Base-by-base conservation (phyloP, 2,113 vertebrate species). In the Eurypyga helias region DNA sequence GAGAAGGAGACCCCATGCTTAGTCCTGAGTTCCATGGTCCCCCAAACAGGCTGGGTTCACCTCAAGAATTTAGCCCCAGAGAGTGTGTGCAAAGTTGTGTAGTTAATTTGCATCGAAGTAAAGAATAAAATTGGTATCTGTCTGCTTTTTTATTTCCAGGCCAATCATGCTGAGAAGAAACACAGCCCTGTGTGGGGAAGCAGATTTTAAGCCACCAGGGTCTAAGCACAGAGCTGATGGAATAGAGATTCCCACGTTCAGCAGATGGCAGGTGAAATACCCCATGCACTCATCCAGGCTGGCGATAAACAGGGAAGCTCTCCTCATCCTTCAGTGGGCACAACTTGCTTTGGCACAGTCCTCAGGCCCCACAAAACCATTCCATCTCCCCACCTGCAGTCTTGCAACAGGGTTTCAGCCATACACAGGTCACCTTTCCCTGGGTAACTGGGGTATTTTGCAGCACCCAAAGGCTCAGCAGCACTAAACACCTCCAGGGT, bases 41-140 rank as follows among this genome's bases (percentile, higher is more conserved):
- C 20, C 25, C 18, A 75, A 21, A 66, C 18, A 45, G 46, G 10
- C n/a, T 71, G 38, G 14, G 10, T 83, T 61, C 77, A 20, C 31
- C 18, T 34, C 2, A 2, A 62, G 46, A 89, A 73, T 64, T 91
- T 78, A 94, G 28, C 24, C 21, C 24, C 41, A 26, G 26, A 34
- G 17, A 25, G 4, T 3, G 1, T 48, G 17, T 0, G 0, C 33
- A 94, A 43, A 77, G 41, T 28, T 1, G 1, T 46, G 25, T 15
- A 6, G 21, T 49, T 83, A 54, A 52, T 75, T 87, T 78, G 29
- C 34, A 31, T 4, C 61, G 24, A 48, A 31, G 24, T 8, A 20
- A 34, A 58, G 25, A 51, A 38, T 29, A 79, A 82, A 78, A 52
- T 21, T 17, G 4, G 7, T 65, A 9, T 52, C 23, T 41, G 33